Base-by-base conservation (phyloP, 2,797 vertebrate genomes). In the Diglossa cyanea region DNA sequence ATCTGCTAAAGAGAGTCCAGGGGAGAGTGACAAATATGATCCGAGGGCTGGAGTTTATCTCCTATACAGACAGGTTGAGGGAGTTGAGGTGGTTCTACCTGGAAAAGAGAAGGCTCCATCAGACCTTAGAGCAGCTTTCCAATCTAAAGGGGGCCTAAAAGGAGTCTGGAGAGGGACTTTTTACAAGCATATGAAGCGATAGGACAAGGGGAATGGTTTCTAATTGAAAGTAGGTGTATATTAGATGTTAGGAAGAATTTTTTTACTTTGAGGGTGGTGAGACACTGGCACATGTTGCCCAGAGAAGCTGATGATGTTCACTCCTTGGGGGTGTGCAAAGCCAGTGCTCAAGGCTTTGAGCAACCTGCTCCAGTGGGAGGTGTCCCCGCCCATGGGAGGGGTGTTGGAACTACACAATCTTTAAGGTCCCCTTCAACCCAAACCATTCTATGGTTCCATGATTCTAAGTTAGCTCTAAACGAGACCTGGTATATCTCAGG, bases 21-120 rank as follows among this genome's bases (percentile, higher is more conserved):
- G 4, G 12, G 6, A 47, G 7, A 1, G 42, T 18, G 11, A 18
- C 21, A 86, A 35, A 35, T 3, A 17, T 9, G 10, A 19, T 16
- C 26, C 25, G 37, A 31, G 18, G 15, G 10, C 15, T 37, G 4
- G 7, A 31, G 5, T 5, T 16, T 13, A 42, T 44, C 21, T 63
- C 31, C 20, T 26, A 4, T 24, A 20, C 28, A 57, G 37, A 50
- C n/a, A n/a, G 18, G 16, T 10, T 37, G 42, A 57, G 42, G 42
- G 18, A 50, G 10, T 4, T 3, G 2, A 28, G 2, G 7, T 48
- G 1, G 21, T 24, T 57, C 31, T 37, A 6, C 9, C 50, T 50
- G 42, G 42, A 50, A 71, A 44, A n/a, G 26, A 42, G 26, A 42
- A 48, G 26, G 5, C 3, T 63, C 15, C 8, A 5, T 57, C 14